A percentile compares a stretch with the other conserved stretches of the same genome.
Conservation (phyloP, 2,797 vertebrate genomes). For the Cyprinodon diabolis region DNA sequence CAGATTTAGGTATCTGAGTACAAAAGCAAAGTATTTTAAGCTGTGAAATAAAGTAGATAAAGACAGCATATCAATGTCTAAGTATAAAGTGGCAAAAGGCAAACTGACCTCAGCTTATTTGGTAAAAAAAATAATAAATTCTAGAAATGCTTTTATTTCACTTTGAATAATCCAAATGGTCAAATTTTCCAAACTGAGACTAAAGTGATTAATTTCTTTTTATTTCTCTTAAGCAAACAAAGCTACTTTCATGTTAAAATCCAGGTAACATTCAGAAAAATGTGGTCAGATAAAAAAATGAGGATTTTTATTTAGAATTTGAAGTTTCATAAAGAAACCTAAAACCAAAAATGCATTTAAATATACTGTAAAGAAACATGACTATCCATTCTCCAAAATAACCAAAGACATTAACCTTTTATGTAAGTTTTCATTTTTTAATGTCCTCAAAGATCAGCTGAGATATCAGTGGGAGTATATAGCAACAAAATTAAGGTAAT, state of each 20-base stretch:
- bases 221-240: not conserved
- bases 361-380: not conserved
- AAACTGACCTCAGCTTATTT: not conserved
- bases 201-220: not conserved
- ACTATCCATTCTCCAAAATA: conserved; percentile 25
- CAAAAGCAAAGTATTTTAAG: not conserved
- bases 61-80: not conserved
- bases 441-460: conserved; percentile 15
- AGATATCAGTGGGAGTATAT: conserved; percentile 36
- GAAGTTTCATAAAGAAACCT: not conserved
- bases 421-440: conserved; percentile 27
- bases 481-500: conserved; percentile 53
- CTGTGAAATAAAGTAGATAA: not conserved
- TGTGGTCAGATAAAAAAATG: not conserved
- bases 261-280: not conserved
- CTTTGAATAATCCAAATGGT: not conserved
- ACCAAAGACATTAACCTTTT: conserved; percentile 8
- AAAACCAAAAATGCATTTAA: not conserved
- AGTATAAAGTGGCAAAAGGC: not conserved
- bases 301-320: not conserved
- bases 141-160: not conserved
- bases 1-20: not conserved
- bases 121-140: not conserved
- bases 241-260: not conserved
- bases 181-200: not conserved